Evolutionary conservation across 2,888 invertebrate species (phyloP), one percentile per base, ranked within the genome.

Genomic region (Kryphioiulus occultus): DNA sequence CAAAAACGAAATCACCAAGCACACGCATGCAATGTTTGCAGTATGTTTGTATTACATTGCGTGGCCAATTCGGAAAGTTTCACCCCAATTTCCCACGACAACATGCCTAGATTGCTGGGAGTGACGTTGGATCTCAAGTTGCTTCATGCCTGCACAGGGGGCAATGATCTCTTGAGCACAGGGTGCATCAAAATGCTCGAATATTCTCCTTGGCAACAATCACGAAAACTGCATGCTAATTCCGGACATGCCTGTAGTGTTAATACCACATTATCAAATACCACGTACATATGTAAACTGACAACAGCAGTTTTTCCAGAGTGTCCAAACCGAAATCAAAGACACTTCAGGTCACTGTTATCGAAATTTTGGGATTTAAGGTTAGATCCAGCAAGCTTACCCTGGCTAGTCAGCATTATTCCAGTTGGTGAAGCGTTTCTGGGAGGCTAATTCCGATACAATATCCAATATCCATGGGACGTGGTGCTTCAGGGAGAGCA

Each of bases 401-500:
- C 78, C 78, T 5, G 53, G 17, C 53, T 53, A 53, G n/a, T 5
- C 7, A 30, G 12, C 78, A 26, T 78, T 22, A 53, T 53, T 53
- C n/a, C 53, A 19, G 53, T 53, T 30, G 78, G 26, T 30, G 30
- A 78, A 78, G 30, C 78, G 10, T 10, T 30, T 30, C 30, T 30
- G 78, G 3, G 30, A 30, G 78, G 10, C 22, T 15, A 78, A 78
- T 78, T 78, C 78, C 30, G 78, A 78, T 26, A 15, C 78, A 30
- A 30, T 78, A 78, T 78, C 78, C 78, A 78, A 26, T 78, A 78
- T 78, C 78, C 78, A 78, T 30, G 78, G 78, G 78, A 78, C 26
- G 30, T 26, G 30, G 26, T 15, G 30, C 78, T 78, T 78, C 30
- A 30, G 59, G 78, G 78, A 15, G 78, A 30, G 78, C 78, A 59